Conservation (phyloP, 2,888 invertebrate species). For the Artemia sp. region DNA sequence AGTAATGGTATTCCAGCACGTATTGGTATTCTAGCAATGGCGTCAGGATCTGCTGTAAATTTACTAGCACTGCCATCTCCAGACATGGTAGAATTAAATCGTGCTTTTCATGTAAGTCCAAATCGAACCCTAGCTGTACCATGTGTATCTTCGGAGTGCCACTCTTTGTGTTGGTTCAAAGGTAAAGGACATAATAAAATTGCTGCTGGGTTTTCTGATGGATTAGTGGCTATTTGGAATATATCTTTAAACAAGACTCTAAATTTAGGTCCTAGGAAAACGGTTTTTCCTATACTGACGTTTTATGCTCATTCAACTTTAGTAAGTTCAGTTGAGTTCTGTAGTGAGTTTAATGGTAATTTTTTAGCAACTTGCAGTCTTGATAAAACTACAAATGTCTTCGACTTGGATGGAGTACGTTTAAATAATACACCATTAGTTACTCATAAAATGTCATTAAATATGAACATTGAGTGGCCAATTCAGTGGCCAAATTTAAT, state of each 20-base stretch:
- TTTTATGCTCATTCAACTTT: neutral
- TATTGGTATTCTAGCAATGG: neutral
- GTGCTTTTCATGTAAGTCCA: constrained; percentile 4
- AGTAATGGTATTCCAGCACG: neutral
- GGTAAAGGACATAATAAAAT: neutral
- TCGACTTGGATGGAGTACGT: neutral
- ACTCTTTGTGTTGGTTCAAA: neutral
- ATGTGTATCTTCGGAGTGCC: neutral
- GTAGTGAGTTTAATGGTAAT: neutral
- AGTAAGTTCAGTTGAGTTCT: neutral
- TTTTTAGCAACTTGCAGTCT: constrained; percentile 1
- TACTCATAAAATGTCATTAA: neutral
- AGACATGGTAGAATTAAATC: neutral
- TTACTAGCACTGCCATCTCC: neutral
- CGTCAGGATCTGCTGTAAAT: neutral
- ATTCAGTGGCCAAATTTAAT: neutral
- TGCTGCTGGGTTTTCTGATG: neutral
- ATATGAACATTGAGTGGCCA: neutral
- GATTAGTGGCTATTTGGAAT: constrained; percentile 1
- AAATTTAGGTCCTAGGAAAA: neutral
- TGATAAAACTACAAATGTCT: neutral
- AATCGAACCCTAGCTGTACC: constrained; percentile 4
- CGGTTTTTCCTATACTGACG: neutral
- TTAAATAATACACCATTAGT: constrained; percentile 2
- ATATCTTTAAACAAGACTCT: neutral